These are phyloP conservation scores for Tor tambroides DNA, from an alignment of 2,113 vertebrate species.

Conservation along the genomic window DNA sequence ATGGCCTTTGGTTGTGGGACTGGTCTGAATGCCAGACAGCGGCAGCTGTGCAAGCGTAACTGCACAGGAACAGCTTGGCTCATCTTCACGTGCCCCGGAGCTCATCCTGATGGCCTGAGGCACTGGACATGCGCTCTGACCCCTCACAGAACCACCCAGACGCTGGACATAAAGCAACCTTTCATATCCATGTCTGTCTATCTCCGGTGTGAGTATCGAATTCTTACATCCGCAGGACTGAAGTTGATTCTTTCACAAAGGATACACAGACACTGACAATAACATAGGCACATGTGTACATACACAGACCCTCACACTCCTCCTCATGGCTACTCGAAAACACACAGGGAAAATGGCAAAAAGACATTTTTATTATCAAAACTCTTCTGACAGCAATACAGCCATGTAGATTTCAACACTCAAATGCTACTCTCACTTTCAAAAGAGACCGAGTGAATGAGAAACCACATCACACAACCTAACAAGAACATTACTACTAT, in stretches of 20 bases:
- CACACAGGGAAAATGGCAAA: not conserved
- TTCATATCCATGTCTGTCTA: conserved; percentile 57
- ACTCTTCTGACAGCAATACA: not conserved
- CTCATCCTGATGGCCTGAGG: conserved; percentile 75
- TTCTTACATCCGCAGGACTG: conserved; percentile 29
- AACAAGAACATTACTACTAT: conserved; percentile 32
- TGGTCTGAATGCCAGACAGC: conserved; percentile 26
- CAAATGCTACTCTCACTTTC: not conserved
- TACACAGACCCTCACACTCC: not conserved
- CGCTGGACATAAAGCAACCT: conserved; percentile 64
- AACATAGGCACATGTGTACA: conserved; percentile 5
- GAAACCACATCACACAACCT: conserved; percentile 38
- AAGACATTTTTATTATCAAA: not conserved
- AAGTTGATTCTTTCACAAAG: conserved; percentile 38
- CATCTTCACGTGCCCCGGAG: conserved; percentile 72
- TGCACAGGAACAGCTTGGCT: conserved; percentile 69
- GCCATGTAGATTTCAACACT: conserved; percentile 4
- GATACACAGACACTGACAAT: not conserved
- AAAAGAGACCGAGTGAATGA: conserved; percentile 63
- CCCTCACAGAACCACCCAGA: conserved; percentile 73
- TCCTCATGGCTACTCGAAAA: not conserved
- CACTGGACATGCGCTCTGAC: conserved; percentile 68
- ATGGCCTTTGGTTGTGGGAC: conserved; percentile 6
- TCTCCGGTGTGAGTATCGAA: conserved; percentile 34
- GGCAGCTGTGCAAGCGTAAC: conserved; percentile 69